phyloP scores from a whole-genome alignment of 2,113 vertebrate species.

The Chrysochloris asiatica region DNA sequence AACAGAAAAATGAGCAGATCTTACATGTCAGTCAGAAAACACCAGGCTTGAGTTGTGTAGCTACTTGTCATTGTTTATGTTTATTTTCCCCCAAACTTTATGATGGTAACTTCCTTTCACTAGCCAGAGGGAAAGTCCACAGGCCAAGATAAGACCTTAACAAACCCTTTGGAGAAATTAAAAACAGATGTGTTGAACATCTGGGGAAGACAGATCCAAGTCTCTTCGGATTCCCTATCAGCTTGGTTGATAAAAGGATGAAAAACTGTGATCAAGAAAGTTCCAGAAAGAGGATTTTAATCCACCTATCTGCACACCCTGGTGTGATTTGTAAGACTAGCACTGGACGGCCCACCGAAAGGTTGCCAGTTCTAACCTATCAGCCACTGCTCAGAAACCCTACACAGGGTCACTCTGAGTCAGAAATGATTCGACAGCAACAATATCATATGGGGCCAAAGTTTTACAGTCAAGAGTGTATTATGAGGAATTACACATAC shows the following conservation, averaged over 20 bases:
- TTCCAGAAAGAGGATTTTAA: too few relatives aligned
- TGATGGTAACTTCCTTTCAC: neutral
- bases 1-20: neutral
- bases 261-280: neutral
- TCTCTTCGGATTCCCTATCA: neutral
- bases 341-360: too few relatives aligned
- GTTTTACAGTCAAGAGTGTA: neutral
- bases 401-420: too few relatives aligned
- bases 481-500: neutral
- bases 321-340: too few relatives aligned
- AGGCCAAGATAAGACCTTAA: neutral
- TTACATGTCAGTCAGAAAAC: neutral
- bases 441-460: too few relatives aligned
- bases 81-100: neutral
- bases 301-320: too few relatives aligned
- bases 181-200: neutral
- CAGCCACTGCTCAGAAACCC: too few relatives aligned
- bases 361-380: too few relatives aligned
- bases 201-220: neutral
- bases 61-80: neutral
- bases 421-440: too few relatives aligned
- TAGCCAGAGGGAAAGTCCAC: neutral
- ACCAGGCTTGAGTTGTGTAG: neutral
- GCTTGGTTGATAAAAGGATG: too few relatives aligned
- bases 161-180: neutral